These are phyloP conservation scores for Caerostris extrusa DNA, from an alignment of 1,140 invertebrate genomes.

Conservation along the genomic window DNA sequence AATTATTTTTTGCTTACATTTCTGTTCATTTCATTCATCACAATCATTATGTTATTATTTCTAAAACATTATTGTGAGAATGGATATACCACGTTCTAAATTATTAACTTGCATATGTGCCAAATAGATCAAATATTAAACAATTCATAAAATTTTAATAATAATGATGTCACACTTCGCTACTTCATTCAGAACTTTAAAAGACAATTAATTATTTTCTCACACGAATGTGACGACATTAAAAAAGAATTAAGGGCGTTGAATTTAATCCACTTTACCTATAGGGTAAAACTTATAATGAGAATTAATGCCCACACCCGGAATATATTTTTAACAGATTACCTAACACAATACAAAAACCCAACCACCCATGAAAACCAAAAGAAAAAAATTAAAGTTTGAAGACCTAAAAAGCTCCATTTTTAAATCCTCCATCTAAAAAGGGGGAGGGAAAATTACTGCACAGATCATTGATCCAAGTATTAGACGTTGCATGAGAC, in stretches of 20 bases:
- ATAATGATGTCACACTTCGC: too few relatives aligned
- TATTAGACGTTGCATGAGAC: conserved; percentile 53
- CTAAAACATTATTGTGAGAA: too few relatives aligned
- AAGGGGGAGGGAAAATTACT: conserved; percentile 22
- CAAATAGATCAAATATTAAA: too few relatives aligned
- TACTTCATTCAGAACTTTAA: too few relatives aligned
- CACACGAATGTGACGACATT: too few relatives aligned
- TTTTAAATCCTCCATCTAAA: conserved; percentile 17
- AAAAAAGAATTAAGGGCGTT: conserved; percentile 9
- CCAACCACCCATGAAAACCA: background rate
- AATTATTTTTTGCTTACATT: too few relatives aligned
- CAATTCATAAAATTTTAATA: too few relatives aligned
- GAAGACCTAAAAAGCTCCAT: conserved; percentile 7
- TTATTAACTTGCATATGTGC: too few relatives aligned
- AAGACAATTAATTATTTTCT: too few relatives aligned
- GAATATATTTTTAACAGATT: conserved; percentile 29
- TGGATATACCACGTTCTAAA: too few relatives aligned
- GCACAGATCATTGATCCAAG: conserved; percentile 61
- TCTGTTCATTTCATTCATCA: too few relatives aligned
- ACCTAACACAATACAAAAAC: background rate
- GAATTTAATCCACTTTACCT: conserved; percentile 3
- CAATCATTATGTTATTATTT: too few relatives aligned
- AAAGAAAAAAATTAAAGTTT: conserved; percentile 8
- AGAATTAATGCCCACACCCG: conserved; percentile 27
- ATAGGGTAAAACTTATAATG: background rate